Evolutionary conservation across 2,888 invertebrate species (phyloP), one percentile per base, ranked within the genome.

Genomic region (Priocnemis perturbator): DNA sequence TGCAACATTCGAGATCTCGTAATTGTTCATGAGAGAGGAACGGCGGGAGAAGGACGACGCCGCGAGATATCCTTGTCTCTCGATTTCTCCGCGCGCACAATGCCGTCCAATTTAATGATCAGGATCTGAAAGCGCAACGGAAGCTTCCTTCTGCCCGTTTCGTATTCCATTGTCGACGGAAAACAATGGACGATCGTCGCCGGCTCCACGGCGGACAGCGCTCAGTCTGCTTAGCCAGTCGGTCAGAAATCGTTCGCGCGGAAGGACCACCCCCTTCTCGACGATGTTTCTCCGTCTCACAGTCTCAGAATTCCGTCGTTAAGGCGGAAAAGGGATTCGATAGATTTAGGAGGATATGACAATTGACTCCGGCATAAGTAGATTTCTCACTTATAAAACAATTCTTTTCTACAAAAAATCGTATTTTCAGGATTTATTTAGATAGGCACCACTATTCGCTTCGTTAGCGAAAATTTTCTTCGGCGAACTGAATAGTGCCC

Each of bases 101-200:
- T 78, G 55, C 62, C 45, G 23, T 62, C 52, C 62, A 62, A 60
- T 60, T 60, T 60, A 60, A 60, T 60, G 60, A 60, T 60, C 60
- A 30, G 63, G 45, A 73, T 69, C 65, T 73, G 71, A 79, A 74
- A 68, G 68, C 63, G 62, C 77, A 71, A 71, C 64, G 78, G 77
- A 69, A 67, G 69, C 74, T 74, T 76, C 67, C 79, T 60, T 60
- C 60, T 48, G 19, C n/a, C 60, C 60, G 23, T 48, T 60, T 60
- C 50, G 60, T 60, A 60, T 48, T 37, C 60, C 60, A 60, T 60
- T 60, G 60, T 60, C 60, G 50, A 17, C n/a, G 58, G 48, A 60
- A 58, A 64, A 67, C 67, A 69, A 67, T 60, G 17, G 56, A 37
- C 55, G 62, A 63, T 53, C 53, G 58, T 62, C 55, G 52, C 30